phyloP scores from a whole-genome alignment of 2,888 invertebrate genomes.

The Cabera pusaria region DNA sequence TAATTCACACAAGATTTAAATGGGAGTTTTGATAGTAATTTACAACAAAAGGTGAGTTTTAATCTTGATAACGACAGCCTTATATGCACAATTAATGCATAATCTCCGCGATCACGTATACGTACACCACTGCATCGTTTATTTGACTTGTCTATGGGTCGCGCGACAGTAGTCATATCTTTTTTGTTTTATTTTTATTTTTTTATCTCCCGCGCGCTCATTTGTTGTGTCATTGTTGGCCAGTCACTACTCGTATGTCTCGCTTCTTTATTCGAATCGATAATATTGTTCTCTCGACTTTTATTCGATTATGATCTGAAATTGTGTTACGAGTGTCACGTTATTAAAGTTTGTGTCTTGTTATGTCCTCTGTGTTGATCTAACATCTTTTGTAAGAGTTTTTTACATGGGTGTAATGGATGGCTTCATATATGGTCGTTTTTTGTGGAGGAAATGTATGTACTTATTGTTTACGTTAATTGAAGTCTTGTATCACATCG shows the following conservation, averaged over 20 bases:
- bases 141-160: too few species aligned
- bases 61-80: too few species aligned
- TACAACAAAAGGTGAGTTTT: too few species aligned
- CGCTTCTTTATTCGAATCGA: conserved; percentile 54
- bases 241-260: conserved; percentile 47
- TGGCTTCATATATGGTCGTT: conserved; percentile 10
- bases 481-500: too few species aligned
- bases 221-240: conserved; percentile 54
- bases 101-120: too few species aligned
- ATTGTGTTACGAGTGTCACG: conserved; percentile 50
- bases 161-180: conserved; percentile 44
- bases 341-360: conserved; percentile 41
- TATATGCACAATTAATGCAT: too few species aligned
- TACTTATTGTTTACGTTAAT: too few species aligned
- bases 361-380: conserved; percentile 15
- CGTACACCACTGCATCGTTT: too few species aligned
- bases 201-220: conserved; percentile 45
- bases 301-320: conserved; percentile 56
- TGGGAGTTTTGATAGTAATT: too few species aligned
- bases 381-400: conserved; percentile 28
- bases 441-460: not conserved
- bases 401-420: conserved; percentile 27
- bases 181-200: too few species aligned
- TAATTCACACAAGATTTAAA: too few species aligned
- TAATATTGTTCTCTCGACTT: conserved; percentile 65